phyloP scores from a whole-genome alignment of 2,797 vertebrate species.

The Orestias chungarensis region DNA sequence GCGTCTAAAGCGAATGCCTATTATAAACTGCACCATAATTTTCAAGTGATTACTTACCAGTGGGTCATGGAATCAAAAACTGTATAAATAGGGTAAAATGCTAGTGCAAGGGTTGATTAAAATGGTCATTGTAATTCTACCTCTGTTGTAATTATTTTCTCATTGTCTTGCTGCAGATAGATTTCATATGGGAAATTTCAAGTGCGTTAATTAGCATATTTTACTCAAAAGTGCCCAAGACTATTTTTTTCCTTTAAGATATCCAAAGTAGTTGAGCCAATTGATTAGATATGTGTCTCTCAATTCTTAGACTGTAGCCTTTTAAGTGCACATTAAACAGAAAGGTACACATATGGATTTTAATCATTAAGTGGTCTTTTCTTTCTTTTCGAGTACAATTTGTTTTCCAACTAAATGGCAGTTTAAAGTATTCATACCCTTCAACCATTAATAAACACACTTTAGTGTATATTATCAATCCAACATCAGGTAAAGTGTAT shows the following conservation, averaged over 20 bases:
- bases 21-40: conserved; percentile 83
- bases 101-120: conserved; percentile 86
- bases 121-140: conserved; percentile 86
- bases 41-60: conserved; percentile 88
- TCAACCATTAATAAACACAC: background rate
- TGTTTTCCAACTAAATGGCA: conserved; percentile 31
- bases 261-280: conserved; percentile 73
- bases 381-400: conserved; percentile 24
- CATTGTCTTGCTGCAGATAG: conserved; percentile 84
- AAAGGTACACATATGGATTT: conserved; percentile 43
- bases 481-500: background rate
- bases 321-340: conserved; percentile 50
- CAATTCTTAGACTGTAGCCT: conserved; percentile 44
- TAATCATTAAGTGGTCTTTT: conserved; percentile 34
- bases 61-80: conserved; percentile 86
- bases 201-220: conserved; percentile 84
- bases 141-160: conserved; percentile 87
- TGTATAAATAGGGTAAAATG: conserved; percentile 88
- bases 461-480: background rate
- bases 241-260: conserved; percentile 68
- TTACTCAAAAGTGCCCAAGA: conserved; percentile 73
- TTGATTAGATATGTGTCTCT: conserved; percentile 77
- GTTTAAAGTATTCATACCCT: background rate
- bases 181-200: conserved; percentile 83
- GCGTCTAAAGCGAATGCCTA: conserved; percentile 76